Evolutionary conservation across 1,140 invertebrate genomes (phyloP).

Genomic region (Dreissena rostriformis): DNA sequence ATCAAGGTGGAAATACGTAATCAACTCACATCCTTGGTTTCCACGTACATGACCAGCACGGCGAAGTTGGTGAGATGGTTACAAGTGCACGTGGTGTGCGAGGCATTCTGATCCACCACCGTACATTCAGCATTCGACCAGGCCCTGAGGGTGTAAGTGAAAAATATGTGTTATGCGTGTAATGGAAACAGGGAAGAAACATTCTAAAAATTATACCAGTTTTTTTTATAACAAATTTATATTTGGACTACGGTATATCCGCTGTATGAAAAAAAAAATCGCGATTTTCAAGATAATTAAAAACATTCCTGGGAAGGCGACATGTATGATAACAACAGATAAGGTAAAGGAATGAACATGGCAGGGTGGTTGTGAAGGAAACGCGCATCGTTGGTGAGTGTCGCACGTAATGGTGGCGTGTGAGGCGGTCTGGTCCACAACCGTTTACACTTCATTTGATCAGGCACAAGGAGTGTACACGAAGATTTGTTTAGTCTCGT

Average conservation of each 20-base stretch:
- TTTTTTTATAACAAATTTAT: background rate
- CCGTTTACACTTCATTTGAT: too few species aligned
- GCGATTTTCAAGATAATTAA: background rate
- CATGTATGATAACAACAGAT: too few species aligned
- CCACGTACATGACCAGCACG: slow-evolving; percentile 85
- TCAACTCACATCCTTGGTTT: slow-evolving; percentile 53
- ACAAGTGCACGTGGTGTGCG: slow-evolving; percentile 94
- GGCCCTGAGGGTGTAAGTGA: background rate
- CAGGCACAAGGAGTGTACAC: too few species aligned
- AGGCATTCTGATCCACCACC: slow-evolving; percentile 64
- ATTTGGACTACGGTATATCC: background rate
- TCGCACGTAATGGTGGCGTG: too few species aligned
- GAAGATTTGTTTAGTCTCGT: too few species aligned
- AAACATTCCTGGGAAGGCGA: background rate
- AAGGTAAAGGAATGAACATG: too few species aligned
- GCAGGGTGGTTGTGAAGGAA: too few species aligned
- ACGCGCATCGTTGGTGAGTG: too few species aligned
- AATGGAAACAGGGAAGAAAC: background rate
- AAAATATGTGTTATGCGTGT: background rate
- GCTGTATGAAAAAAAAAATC: background rate
- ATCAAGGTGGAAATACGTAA: background rate
- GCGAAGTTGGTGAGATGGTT: slow-evolving; percentile 95
- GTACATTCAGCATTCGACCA: slow-evolving; percentile 70
- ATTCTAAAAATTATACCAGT: background rate
- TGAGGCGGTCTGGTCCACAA: too few species aligned